Evolutionary conservation across 1,140 invertebrate species (phyloP).

Genomic region (Trichonephila clavata): DNA sequence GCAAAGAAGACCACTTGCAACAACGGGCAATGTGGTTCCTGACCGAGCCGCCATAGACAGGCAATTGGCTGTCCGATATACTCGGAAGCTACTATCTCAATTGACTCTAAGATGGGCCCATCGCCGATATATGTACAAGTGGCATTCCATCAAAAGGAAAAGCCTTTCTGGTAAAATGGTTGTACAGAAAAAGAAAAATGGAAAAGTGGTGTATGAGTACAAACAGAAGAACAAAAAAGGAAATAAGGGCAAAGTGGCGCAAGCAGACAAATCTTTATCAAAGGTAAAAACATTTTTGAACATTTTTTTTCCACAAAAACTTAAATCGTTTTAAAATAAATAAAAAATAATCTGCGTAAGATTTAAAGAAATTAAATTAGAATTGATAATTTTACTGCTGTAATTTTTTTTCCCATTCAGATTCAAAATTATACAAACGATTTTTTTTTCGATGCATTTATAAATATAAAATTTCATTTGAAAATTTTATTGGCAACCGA

Average conservation of each 20-base stretch:
- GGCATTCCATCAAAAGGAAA: conserved; percentile 58
- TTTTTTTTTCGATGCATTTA: no score
- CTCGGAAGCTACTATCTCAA: conserved; percentile 58
- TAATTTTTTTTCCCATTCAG: no score
- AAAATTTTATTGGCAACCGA: no score
- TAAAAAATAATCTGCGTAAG: no score
- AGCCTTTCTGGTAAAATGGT: background rate
- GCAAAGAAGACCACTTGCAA: conserved; percentile 26
- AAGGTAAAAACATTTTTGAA: background rate
- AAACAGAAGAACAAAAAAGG: background rate
- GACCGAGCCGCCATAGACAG: conserved; percentile 1
- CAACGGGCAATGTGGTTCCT: background rate
- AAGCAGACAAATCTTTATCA: background rate
- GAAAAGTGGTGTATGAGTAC: conserved; percentile 49
- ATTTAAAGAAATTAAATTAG: no score
- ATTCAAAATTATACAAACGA: no score
- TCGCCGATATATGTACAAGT: conserved; percentile 64
- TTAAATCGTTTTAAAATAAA: no score
- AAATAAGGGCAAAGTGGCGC: background rate
- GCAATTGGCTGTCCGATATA: conserved; percentile 43
- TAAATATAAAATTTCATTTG: no score
- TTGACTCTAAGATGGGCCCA: conserved; percentile 67
- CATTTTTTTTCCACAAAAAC: no score
- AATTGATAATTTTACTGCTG: no score
- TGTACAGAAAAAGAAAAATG: conserved; percentile 6